These are phyloP conservation scores for Lepas anatifera DNA, from an alignment of 2,888 invertebrate species.

Conservation along the genomic window DNA sequence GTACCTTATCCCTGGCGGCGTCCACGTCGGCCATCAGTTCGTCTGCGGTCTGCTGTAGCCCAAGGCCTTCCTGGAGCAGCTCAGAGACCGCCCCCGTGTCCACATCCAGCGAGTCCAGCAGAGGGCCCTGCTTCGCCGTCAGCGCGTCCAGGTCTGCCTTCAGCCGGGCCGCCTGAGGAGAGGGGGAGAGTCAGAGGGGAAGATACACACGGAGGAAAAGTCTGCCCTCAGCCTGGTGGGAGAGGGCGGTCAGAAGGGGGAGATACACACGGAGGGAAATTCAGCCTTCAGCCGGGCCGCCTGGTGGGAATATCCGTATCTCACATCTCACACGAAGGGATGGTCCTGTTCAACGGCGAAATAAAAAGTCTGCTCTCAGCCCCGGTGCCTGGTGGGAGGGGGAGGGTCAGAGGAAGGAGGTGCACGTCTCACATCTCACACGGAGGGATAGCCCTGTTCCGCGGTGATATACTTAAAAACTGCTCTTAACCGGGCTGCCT, in stretches of 20 bases:
- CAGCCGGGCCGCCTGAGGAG: not conserved
- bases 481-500: not conserved
- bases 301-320: too few species aligned
- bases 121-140: constrained; percentile 4
- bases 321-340: too few species aligned
- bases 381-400: not conserved
- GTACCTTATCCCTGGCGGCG: constrained; percentile 28
- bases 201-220: too few species aligned
- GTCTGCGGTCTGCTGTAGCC: constrained; percentile 64
- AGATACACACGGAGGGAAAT: too few species aligned
- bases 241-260: too few species aligned
- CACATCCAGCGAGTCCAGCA: constrained; percentile 43
- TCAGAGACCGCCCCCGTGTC: constrained; percentile 41
- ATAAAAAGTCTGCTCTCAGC: not conserved
- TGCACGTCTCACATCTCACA: too few species aligned
- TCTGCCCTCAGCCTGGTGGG: too few species aligned
- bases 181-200: not conserved
- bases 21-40: constrained; percentile 67
- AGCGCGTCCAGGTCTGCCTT: not conserved
- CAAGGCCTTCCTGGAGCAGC: constrained; percentile 42
- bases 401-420: not conserved
- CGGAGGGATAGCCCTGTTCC: constrained; percentile 7
- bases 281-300: too few species aligned
- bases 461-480: not conserved
- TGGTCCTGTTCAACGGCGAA: not conserved